Base-by-base conservation (phyloP, 2,888 invertebrate genomes). In the Drosophila recens region DNA sequence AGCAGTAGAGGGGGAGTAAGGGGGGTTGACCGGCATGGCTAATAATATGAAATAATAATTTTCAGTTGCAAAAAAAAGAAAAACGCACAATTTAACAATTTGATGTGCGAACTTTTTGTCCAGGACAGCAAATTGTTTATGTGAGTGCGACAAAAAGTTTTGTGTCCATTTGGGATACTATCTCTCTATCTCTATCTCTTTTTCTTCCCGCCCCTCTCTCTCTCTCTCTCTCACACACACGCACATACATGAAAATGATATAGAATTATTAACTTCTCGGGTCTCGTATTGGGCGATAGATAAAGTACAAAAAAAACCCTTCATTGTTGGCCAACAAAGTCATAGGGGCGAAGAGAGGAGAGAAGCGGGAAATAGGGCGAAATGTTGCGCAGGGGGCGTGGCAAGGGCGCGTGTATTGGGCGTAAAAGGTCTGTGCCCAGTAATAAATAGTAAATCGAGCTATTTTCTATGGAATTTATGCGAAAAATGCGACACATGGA, bases 201-300 rank as follows among this genome's bases (percentile, higher is more conserved):
- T 11, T 5, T 23, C 23, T 0, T 4, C 20, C 20, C 20, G 0
- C 20, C n/a, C 1, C n/a, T 23, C 15, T 1, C 5, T 9, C 8
- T 8, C 11, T 9, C n/a, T 9, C 13, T n/a, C n/a, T n/a, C n/a
- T n/a, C n/a, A n/a, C n/a, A n/a, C n/a, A n/a, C n/a, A 38, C 15
- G 36, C 33, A 48, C 62, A 48, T 59, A 71, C 67, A 77, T 80
- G 71, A 77, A 85, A 74, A 62, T 87, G 67, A 79, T 87, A 72
- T 79, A 72, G 89, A 87, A 84, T 81, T 87, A 89, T 85, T 80
- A 87, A 86, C 76, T 84, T 89, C 75, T 67, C 38, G 45, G 42
- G 46, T 59, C 38, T 58, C 61, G 56, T 46, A 64, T 65, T 45
- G 67, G 56, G 48, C 45, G 62, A 74, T 69, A 77, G 74, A 69